A percentile compares a stretch with the other conserved stretches of the same genome.
Conservation (phyloP, 2,888 invertebrate species). For the Noctua pronuba region DNA sequence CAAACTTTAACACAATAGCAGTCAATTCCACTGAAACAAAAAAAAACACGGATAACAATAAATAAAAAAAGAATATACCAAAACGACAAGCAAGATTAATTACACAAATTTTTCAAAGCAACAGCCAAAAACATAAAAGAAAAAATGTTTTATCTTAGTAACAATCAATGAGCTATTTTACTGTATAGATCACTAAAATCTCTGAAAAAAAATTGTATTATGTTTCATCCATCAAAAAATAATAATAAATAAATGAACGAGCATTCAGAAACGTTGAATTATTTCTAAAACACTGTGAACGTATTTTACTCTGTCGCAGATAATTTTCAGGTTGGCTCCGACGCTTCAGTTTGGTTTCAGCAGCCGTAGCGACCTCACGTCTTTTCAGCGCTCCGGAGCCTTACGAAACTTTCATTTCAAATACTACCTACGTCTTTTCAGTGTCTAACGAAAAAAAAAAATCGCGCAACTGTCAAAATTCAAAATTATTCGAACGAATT, state of each 20-base stretch:
- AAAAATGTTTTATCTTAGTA: background rate
- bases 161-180: constrained; percentile 8
- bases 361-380: constrained; percentile 69
- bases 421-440: background rate
- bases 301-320: constrained; percentile 51
- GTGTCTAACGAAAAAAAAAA: background rate
- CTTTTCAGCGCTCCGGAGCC: constrained; percentile 27
- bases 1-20: background rate
- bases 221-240: constrained; percentile 20
- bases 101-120: constrained; percentile 26
- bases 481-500: constrained; percentile 3
- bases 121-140: background rate
- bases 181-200: constrained; percentile 18
- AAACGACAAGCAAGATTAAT: constrained; percentile 21
- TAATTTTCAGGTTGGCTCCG: constrained; percentile 68
- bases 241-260: constrained; percentile 16
- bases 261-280: background rate
- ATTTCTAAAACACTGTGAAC: constrained; percentile 24
- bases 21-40: background rate
- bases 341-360: constrained; percentile 77
- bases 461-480: background rate
- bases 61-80: constrained; percentile 3
- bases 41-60: background rate
- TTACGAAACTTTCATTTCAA: constrained; percentile 69
- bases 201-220: background rate